Conservation (phyloP, 2,113 vertebrate species). For the Neodon shergylaensis region DNA sequence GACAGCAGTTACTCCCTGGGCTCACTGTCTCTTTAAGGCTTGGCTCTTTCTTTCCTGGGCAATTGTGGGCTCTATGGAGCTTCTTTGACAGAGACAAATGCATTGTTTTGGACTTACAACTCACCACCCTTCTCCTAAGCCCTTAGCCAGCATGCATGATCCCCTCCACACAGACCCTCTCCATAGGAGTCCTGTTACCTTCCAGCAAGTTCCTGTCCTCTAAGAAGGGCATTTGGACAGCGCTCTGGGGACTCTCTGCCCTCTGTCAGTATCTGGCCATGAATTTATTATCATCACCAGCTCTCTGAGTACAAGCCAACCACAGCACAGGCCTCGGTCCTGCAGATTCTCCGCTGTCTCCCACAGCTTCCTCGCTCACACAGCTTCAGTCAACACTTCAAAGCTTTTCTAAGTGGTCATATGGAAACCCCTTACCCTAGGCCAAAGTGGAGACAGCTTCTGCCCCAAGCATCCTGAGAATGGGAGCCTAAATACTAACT, state of each 20-base stretch:
- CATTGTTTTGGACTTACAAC: neutral
- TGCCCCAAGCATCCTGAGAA: neutral
- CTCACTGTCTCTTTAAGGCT: neutral
- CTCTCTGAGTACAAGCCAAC: neutral
- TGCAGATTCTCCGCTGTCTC: neutral
- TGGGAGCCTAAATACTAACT: neutral
- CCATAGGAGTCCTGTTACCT: neutral
- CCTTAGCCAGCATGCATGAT: neutral
- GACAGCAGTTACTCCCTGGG: neutral
- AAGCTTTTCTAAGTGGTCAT: neutral
- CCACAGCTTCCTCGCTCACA: neutral
- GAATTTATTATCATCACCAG: neutral
- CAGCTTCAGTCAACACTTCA: neutral
- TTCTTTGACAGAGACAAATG: conserved; percentile 2
- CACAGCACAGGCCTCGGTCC: neutral
- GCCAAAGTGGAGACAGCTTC: neutral
- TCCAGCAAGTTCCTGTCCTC: neutral
- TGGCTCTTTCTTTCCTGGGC: neutral
- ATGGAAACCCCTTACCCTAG: neutral
- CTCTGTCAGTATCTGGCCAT: neutral
- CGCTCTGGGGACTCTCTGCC: neutral
- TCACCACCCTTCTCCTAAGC: neutral
- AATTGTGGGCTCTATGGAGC: neutral
- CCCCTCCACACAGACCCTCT: neutral
- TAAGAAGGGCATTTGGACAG: neutral